These are phyloP conservation scores for Myotis yumanensis DNA, from an alignment of 2,113 vertebrate genomes.

Conservation along the genomic window DNA sequence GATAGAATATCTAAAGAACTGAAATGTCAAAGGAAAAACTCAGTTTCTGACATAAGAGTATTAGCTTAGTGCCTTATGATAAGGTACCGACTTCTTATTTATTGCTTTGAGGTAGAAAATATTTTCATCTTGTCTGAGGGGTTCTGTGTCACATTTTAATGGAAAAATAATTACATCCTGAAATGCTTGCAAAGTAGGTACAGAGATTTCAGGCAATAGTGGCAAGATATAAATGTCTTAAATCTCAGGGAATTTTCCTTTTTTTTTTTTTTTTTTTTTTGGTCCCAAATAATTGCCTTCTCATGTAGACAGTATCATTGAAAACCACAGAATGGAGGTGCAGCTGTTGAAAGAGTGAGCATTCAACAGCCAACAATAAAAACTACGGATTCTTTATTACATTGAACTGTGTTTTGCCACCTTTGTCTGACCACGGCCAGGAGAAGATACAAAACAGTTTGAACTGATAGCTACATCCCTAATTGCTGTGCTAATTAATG, in stretches of 20 bases:
- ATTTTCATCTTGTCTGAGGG: slow-evolving; percentile 25
- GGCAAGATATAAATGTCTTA: neutral
- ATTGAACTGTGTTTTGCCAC: neutral
- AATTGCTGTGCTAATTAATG: slow-evolving; percentile 13
- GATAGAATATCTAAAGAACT: neutral
- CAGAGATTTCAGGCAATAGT: neutral
- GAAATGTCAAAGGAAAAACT: neutral
- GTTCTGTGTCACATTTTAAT: slow-evolving; percentile 50
- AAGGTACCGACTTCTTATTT: slow-evolving; percentile 30
- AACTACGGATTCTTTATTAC: neutral
- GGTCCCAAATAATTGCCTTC: neutral
- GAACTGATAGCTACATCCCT: neutral
- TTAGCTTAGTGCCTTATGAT: slow-evolving; percentile 1
- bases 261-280: neutral
- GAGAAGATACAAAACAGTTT: neutral
- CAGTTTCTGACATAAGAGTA: slow-evolving; percentile 25
- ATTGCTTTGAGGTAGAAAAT: slow-evolving; percentile 38
- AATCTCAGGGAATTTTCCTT: slow-evolving; percentile 16
- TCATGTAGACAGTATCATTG: neutral
- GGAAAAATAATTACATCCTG: slow-evolving; percentile 61
- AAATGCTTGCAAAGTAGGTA: neutral
- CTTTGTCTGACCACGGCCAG: neutral
- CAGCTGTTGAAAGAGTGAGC: neutral
- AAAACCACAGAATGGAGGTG: neutral
- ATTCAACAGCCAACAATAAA: neutral